These are phyloP conservation scores for Leptinotarsa haldemani DNA, from an alignment of 2,888 invertebrate species.

Conservation along the genomic window DNA sequence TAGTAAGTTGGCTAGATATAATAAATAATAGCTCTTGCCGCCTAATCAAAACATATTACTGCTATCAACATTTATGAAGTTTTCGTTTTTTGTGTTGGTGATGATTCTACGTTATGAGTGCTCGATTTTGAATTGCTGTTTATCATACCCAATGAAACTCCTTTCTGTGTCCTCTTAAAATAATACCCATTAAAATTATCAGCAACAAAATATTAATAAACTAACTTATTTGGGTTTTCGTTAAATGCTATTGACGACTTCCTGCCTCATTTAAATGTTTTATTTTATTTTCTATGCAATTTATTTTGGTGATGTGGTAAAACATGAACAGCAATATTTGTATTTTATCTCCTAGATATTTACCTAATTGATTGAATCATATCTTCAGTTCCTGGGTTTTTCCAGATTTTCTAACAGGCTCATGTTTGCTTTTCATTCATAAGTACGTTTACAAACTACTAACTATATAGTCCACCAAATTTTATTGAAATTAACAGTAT, in stretches of 20 bases:
- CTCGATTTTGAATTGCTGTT: neutral
- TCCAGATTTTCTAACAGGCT: no score
- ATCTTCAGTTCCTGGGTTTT: neutral
- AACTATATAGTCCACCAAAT: no score
- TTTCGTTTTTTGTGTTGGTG: slow-evolving; percentile 14
- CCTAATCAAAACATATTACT: slow-evolving; percentile 38
- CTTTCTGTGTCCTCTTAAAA: neutral
- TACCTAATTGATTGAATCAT: slow-evolving; percentile 1
- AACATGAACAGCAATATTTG: slow-evolving; percentile 24
- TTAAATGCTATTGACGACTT: neutral
- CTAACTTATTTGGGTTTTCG: neutral
- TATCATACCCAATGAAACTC: neutral
- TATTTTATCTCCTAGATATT: slow-evolving; percentile 6
- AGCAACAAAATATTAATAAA: slow-evolving; percentile 5
- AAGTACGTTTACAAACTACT: no score
- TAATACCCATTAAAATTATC: neutral
- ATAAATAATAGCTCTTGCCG: slow-evolving; percentile 10
- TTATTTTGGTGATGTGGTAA: slow-evolving; percentile 29
- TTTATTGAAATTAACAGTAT: no score
- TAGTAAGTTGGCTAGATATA: slow-evolving; percentile 75
- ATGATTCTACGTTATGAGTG: slow-evolving; percentile 12
- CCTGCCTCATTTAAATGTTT: no score
- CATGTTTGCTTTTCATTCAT: no score
- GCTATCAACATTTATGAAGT: slow-evolving; percentile 33
- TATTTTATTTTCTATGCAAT: no score